Base-by-base conservation (phyloP, 2,888 invertebrate genomes). In the Mamestra brassicae region DNA sequence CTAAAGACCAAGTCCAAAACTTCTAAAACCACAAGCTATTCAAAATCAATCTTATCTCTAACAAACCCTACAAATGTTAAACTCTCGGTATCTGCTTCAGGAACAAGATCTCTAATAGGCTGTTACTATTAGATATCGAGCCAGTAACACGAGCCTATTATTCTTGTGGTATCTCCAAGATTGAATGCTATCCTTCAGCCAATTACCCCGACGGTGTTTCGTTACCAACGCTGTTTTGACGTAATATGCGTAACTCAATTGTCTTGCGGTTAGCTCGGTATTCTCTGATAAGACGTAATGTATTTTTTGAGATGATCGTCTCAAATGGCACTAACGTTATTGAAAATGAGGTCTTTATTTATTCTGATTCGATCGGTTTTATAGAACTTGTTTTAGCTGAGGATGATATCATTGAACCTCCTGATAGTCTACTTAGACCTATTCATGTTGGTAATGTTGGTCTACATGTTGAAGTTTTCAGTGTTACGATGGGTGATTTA, bases 101-200 rank as follows among this genome's bases (percentile, higher is more conserved):
- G 73, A 85, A 85, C 78, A 72, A 79, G 79, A 76, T 80, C 74
- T 72, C 73, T 86, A 86, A 85, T 86, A 85, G 83, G 71, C 76
- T 77, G 83, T 87, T 86, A 83, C 85, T 85, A 84, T 85, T 80
- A 81, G 85, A 84, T 85, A 86, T 86, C 76, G 88, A 88, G 83
- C 65, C 76, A 76, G 85, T 83, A 83, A 87, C 84, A 80, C 71
- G 85, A 86, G 73, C 69, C 88, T 86, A 88, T 88, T 88, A 88
- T 82, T 80, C 81, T 88, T 88, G 88, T 82, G 88, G 88, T 88
- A 87, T 87, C 81, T 85, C 85, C 77, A 78, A 88, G 88, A 88
- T 88, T 88, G 88, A 87, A 87, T 88, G 84, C 81, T 88, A 87
- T 88, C 88, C 83, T 85, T 81, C 87, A 87, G 78, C 74, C 86